phyloP scores from a whole-genome alignment of 1,140 invertebrate genomes.

The Centruroides vittatus region DNA sequence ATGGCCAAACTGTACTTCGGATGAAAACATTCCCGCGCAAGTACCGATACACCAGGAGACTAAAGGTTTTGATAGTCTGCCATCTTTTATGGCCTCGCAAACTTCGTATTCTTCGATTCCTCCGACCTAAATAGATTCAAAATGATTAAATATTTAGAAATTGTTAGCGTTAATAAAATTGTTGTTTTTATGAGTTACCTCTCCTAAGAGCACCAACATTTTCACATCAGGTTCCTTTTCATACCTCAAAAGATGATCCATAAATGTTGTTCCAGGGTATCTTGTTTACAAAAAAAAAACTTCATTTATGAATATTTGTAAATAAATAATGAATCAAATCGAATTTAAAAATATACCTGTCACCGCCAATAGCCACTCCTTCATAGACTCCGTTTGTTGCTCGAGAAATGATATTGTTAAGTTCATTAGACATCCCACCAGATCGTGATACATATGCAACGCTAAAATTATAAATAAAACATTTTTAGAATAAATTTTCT shows the following conservation, averaged over 20 bases:
- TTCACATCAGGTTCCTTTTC: conserved; percentile 59
- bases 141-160: too few relatives aligned
- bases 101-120: conserved; percentile 99
- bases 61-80: conserved; percentile 79
- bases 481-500: too few relatives aligned
- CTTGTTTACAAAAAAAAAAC: too few relatives aligned
- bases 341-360: conserved; percentile 39
- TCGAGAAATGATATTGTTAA: conserved; percentile 97
- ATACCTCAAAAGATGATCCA: conserved; percentile 89
- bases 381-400: conserved; percentile 95
- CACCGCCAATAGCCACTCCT: conserved; percentile 98
- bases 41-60: conserved; percentile 63
- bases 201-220: conserved; percentile 89
- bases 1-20: conserved; percentile 93
- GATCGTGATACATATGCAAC: conserved; percentile 97
- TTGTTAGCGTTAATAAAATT: too few relatives aligned
- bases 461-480: conserved; percentile 34
- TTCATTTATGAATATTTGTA: too few relatives aligned
- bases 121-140: conserved; percentile 33
- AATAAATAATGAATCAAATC: background rate
- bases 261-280: conserved; percentile 96
- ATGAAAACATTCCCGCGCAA: conserved; percentile 22
- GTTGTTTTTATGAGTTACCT: conserved; percentile 29
- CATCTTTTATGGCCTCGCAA: conserved; percentile 66
- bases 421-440: conserved; percentile 98